A percentile compares a stretch with the other conserved stretches of the same genome.
phyloP scores from a whole-genome alignment of 92 coral and sea anemone species.

The Phymanthus crucifer region DNA sequence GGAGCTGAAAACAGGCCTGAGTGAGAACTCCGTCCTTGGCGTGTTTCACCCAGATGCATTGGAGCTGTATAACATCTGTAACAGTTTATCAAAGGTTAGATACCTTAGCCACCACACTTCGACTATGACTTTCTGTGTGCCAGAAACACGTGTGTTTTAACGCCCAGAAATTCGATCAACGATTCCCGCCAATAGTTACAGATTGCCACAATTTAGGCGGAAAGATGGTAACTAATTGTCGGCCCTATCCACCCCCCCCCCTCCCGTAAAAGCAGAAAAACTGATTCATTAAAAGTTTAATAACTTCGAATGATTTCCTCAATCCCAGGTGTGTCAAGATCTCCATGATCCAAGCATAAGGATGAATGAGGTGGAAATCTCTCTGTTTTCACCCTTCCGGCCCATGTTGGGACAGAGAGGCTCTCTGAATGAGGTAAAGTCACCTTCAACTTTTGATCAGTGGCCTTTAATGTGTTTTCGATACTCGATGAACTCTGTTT shows the following conservation, averaged over 20 bases:
- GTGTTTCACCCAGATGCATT: conserved; percentile 96
- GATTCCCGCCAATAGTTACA: too few relatives aligned
- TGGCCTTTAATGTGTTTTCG: too few relatives aligned
- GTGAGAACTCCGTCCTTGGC: conserved; percentile 88
- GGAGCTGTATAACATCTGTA: conserved; percentile 84
- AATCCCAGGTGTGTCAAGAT: conserved; percentile 78
- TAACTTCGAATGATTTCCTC: neutral
- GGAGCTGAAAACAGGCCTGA: conserved; percentile 93
- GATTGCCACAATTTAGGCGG: too few relatives aligned
- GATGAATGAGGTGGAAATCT: conserved; percentile 90
- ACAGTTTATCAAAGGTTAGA: conserved; percentile 78
- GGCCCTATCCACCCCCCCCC: too few relatives aligned
- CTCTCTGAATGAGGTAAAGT: conserved; percentile 69
- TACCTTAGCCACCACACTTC: too few relatives aligned
- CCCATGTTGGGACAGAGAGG: conserved; percentile 97
- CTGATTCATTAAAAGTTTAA: neutral
- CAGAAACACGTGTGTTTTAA: too few relatives aligned
- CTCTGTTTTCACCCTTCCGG: conserved; percentile 89
- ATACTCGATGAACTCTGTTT: too few relatives aligned
- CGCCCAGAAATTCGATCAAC: too few relatives aligned
- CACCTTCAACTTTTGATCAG: too few relatives aligned
- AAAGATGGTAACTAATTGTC: too few relatives aligned
- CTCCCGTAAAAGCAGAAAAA: too few relatives aligned
- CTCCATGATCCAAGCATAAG: conserved; percentile 81
- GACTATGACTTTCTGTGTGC: neutral